Evolutionary conservation across 2,797 vertebrate species (phyloP), one percentile per base, ranked within the genome.

Genomic region (Leucoraja ocellata): DNA sequence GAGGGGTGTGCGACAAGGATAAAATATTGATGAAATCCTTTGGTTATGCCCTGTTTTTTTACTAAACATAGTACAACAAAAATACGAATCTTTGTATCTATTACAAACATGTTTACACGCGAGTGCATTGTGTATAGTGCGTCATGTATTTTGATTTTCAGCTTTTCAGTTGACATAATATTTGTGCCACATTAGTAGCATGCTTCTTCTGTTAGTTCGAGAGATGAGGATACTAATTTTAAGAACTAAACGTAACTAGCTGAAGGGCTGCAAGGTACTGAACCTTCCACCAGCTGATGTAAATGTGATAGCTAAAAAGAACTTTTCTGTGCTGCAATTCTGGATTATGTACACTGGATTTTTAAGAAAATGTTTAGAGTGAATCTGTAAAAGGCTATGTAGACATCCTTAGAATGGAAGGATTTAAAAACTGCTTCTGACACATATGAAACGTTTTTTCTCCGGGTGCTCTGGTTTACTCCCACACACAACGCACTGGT

Each of bases 111-210:
- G 68, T 91, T 74, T 54, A 54, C 90, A 28, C 68, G 46, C 23
- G 46, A 91, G 21, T n/a, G 28, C 65, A 14, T 68, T 68, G 11
- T 71, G 68, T 14, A 7, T 18, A 80, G 11, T 46, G 23, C 16
- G 32, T 80, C 46, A 23, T 91, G 36, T 91, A 54, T 91, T 74
- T 74, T 91, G 90, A 74, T 91, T 0, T 74, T 91, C 90, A 46
- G 16, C 9, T 46, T 11, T 54, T 91, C 23, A 74, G 90, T 91
- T 91, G 68, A 74, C 90, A 91, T 18, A 91, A 91, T 36, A 91
- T 54, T 88, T 88, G 54, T 39, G 65, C 71, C 54, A 13, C 54
- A 46, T 65, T 32, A 86, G 61, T 36, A 90, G n/a, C 39, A 28
- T 46, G 9, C 46, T 23, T 81, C 36, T 71, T 81, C 36, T 71